phyloP scores from a whole-genome alignment of 2,888 invertebrate genomes.

The Deilephila elpenor region DNA sequence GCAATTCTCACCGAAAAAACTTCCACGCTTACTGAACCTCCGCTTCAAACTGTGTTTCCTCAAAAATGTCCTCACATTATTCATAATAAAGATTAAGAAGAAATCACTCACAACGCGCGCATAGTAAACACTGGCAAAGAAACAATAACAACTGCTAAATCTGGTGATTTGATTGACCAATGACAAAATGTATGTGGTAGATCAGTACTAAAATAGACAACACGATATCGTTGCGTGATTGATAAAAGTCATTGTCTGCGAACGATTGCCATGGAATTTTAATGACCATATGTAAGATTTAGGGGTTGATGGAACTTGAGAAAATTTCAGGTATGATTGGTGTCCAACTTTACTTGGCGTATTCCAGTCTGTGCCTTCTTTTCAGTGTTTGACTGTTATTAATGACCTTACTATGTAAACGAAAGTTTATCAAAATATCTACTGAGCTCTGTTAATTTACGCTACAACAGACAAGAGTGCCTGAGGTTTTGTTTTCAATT shows the following conservation, averaged over 20 bases:
- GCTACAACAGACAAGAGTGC: no score
- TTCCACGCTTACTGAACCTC: constrained; percentile 20
- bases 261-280: neutral
- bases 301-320: no score
- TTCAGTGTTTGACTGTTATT: no score
- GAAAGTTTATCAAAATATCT: no score
- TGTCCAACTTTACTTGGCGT: no score
- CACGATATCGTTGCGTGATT: constrained; percentile 28
- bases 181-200: constrained; percentile 39
- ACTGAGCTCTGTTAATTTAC: no score
- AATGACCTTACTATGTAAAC: no score
- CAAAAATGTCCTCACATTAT: constrained; percentile 37
- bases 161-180: constrained; percentile 40
- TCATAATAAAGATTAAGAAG: constrained; percentile 34
- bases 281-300: neutral
- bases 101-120: constrained; percentile 34
- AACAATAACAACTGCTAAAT: constrained; percentile 35
- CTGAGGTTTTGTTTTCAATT: no score
- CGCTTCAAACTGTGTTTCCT: constrained; percentile 34
- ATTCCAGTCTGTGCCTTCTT: no score
- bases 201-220: constrained; percentile 45
- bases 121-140: constrained; percentile 29
- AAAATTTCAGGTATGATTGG: no score
- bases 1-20: constrained; percentile 5
- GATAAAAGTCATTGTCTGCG: constrained; percentile 12